Percentiles rank a stretch among this genome's conserved stretches.
phyloP scores from a whole-genome alignment of 1,140 invertebrate species.

The Monochamus saltuarius region DNA sequence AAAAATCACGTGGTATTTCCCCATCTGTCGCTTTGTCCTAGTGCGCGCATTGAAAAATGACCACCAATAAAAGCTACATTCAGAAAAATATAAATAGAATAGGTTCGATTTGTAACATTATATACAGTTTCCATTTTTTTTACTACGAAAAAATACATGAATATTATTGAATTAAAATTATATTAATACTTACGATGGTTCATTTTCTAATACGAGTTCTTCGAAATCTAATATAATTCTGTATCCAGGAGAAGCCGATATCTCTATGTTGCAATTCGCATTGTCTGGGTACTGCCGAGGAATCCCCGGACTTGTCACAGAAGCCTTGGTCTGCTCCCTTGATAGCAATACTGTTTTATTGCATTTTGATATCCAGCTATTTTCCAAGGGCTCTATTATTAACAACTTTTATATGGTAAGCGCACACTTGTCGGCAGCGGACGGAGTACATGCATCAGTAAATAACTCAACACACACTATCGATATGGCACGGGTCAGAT shows the following conservation, averaged over 20 bases:
- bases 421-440: no score
- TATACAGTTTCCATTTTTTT: no score
- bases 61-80: no score
- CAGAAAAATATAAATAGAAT: no score
- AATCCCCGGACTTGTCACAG: conserved; percentile 67
- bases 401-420: not conserved
- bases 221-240: conserved; percentile 66
- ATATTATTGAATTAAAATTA: not conserved
- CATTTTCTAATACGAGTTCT: conserved; percentile 68
- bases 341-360: conserved; percentile 64
- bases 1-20: no score
- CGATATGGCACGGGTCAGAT: no score
- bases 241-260: conserved; percentile 61
- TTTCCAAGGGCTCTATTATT: conserved; percentile 47
- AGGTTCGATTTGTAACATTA: no score
- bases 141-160: not conserved
- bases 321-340: conserved; percentile 58
- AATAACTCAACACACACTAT: no score
- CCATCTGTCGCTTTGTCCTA: no score
- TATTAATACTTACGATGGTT: conserved; percentile 62
- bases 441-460: no score
- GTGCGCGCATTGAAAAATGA: no score
- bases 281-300: conserved; percentile 71
- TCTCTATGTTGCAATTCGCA: conserved; percentile 61
- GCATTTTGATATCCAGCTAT: conserved; percentile 55